Conservation (phyloP, 2,888 invertebrate genomes). For the Erebia palarica region DNA sequence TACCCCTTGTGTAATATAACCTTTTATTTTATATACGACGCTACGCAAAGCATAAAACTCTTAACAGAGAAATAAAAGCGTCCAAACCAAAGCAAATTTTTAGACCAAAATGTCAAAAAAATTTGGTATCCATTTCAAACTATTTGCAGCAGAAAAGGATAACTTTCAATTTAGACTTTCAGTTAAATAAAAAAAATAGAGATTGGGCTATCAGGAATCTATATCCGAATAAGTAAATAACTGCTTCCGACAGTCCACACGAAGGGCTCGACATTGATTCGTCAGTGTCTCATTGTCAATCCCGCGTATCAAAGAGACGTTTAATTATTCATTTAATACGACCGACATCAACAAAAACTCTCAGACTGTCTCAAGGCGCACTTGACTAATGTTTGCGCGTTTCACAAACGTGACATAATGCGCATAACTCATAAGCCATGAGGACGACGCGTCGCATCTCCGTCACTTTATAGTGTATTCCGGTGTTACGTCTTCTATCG, state of each 20-base stretch:
- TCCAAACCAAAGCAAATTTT: no score
- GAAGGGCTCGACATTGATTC: conserved; percentile 7
- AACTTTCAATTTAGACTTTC: no score
- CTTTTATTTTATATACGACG: no score
- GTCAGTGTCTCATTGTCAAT: background rate
- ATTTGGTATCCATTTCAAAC: no score
- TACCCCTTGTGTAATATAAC: background rate
- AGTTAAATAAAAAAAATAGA: no score
- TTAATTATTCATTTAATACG: conserved; percentile 28
- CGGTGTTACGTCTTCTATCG: conserved; percentile 33
- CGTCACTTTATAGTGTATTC: conserved; percentile 24
- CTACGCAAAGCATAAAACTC: no score
- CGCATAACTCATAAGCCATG: conserved; percentile 28
- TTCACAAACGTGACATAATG: conserved; percentile 32
- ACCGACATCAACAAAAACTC: conserved; percentile 27
- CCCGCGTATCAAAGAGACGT: conserved; percentile 16
- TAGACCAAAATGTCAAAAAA: no score
- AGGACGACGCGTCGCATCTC: conserved; percentile 20
- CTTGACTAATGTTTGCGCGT: conserved; percentile 25
- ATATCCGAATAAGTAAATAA: background rate
- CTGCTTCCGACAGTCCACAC: background rate
- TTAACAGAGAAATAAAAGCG: no score
- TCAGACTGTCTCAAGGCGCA: conserved; percentile 23
- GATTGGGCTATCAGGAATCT: background rate
- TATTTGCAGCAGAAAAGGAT: no score